Evolutionary conservation across 2,797 vertebrate genomes (phyloP).

Genomic region (Pteropus rufus): DNA sequence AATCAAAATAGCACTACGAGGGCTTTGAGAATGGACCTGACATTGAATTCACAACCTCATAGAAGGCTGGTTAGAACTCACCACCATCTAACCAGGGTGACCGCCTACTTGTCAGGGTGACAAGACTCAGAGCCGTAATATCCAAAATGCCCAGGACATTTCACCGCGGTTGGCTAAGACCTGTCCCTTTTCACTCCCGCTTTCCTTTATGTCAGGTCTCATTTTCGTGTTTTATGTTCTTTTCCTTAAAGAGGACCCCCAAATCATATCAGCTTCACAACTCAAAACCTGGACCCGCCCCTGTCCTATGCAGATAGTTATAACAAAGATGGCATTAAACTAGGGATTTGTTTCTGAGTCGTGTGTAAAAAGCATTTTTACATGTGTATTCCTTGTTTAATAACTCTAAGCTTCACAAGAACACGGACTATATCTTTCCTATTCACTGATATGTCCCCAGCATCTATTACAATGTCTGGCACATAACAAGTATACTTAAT

Average conservation of each 20-base stretch:
- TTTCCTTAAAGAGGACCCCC: neutral
- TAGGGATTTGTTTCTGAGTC: neutral
- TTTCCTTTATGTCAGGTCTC: neutral
- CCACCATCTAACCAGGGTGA: neutral
- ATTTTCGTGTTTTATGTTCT: neutral
- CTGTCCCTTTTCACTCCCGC: neutral
- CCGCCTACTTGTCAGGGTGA: neutral
- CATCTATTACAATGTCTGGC: neutral
- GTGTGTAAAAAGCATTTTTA: neutral
- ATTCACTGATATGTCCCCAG: neutral
- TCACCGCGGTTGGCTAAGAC: neutral
- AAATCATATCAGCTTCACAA: neutral
- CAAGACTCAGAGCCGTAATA: neutral
- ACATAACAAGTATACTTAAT: neutral
- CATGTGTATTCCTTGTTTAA: neutral
- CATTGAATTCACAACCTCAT: neutral
- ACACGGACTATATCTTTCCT: neutral
- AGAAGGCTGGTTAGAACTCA: neutral
- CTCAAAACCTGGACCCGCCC: neutral
- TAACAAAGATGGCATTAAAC: neutral
- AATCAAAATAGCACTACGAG: neutral
- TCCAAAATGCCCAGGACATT: neutral
- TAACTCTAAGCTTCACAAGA: neutral
- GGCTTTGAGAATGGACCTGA: neutral
- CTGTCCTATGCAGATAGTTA: neutral